Evolutionary conservation across 1,140 invertebrate species (phyloP), one percentile per base, ranked within the genome.

Genomic region (Caerostris extrusa): DNA sequence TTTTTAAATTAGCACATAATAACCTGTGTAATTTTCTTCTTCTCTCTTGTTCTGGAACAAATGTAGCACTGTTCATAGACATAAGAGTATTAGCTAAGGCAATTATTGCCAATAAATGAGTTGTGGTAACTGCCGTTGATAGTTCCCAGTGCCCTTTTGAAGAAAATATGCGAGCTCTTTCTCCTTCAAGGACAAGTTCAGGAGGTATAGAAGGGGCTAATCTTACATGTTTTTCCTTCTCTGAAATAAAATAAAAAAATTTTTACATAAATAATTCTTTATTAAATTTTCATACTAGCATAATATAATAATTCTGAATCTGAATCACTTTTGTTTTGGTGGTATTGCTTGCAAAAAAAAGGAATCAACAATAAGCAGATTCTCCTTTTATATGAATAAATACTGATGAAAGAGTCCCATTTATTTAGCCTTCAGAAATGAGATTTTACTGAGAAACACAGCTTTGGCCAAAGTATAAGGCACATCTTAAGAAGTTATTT

Each of bases 11-110:
- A 50, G 5, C 5, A 3, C 12, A 7, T 34, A 71, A 71, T 89
- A 19, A 94, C 94, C 92, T 93, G 34, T 94, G 93, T 12, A 95
- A 67, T 94, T 95, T 95, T 56, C 95, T 91, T 93, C 94, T 91
- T 77, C 95, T 90, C 94, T 96, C 95, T 92, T 95, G 95, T 91
- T 96, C 95, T 3, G 95, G 95, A 90, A 96, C 95, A 94, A 99
- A 99, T 34, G 98, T 98, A 56, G 98, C 98, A 95, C 98, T 98
- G 95, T 98, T 99, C 98, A 99, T 99, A 0, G 98, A 99, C 98
- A 99, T 99, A 34, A 99, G 96, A 0, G 99, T 99, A 96, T 99
- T 99, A 10, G 99, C 98, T 56, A 99, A 96, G 19, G 99, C 98
- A 58, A 99, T 98, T 71, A 99, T 97, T 61, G 98, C 98, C 86